Evolutionary conservation across 2,113 vertebrate species (phyloP), one percentile per base, ranked within the genome.

Genomic region (Sylvietta virens): DNA sequence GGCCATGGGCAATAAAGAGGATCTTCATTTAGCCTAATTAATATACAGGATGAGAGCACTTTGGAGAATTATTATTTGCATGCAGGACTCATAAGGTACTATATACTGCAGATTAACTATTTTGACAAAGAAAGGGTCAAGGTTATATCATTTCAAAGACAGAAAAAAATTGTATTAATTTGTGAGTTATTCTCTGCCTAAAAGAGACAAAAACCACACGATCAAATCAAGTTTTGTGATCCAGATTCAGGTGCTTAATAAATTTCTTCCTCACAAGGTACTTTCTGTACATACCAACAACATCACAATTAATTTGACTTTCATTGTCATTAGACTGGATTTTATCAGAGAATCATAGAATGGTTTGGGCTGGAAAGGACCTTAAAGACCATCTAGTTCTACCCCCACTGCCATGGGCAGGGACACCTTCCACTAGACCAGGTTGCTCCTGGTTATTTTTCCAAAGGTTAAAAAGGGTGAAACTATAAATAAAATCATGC

Each of bases 21-120:
- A 91, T 93, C 60, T 80, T 95, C 80, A 88, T 95, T 95, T 86
- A 97, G 64, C 47, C 76, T 96, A 76, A 94, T 97, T 95, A 97
- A 85, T 80, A 93, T 79, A 92, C 67, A 92, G 58, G 67, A 90
- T 1, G 2, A 78, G 62, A 85, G 40, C 47, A 91, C 74, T 95
- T 93, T 17, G 42, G 71, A 92, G 74, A 95, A 71, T 94, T 91
- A 85, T 77, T 94, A 83, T 94, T 96, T 95, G 92, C 76, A 94
- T 64, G 64, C n/a, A 95, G 87, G 91, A 91, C 39, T 72, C 79
- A 33, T 57, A 61, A 65, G 30, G 31, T 61, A 50, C 56, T 92
- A 79, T 69, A 91, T 94, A 95, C 61, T 71, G 88, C 27, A 67
- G 40, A 54, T 78, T 51, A 96, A 89, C 50, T 64, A 21, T 70